Percentiles rank a stretch among this genome's conserved stretches.
phyloP scores from a whole-genome alignment of 2,113 vertebrate genomes.

The Maccullochella peelii region DNA sequence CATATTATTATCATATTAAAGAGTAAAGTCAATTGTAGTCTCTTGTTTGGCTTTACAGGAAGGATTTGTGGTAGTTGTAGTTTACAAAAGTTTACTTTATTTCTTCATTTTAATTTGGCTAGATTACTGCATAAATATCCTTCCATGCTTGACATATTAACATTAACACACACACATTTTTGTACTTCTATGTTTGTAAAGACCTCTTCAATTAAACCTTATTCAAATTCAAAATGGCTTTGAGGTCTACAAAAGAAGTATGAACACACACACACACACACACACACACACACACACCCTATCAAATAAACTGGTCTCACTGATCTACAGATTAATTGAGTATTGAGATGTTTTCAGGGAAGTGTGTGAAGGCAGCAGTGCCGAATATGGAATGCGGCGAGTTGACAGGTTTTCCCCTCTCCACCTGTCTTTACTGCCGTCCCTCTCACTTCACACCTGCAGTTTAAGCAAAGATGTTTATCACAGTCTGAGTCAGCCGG shows the following conservation, averaged over 20 bases:
- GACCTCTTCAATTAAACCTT: too few relatives aligned
- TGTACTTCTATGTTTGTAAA: too few relatives aligned
- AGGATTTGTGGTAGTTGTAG: not conserved
- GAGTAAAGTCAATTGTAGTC: not conserved
- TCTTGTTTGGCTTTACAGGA: not conserved
- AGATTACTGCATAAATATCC: not conserved
- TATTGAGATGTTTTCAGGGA: not conserved
- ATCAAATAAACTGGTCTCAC: not conserved
- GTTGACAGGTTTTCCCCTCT: constrained; percentile 24
- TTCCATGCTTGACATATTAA: not conserved
- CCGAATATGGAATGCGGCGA: not conserved
- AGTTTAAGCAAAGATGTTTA: constrained; percentile 71
- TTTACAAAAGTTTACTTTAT: not conserved
- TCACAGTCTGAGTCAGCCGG: constrained; percentile 58
- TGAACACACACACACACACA: not conserved
- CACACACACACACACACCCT: not conserved
- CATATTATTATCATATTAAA: not conserved
- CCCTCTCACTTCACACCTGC: constrained; percentile 76
- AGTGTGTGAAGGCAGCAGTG: not conserved
- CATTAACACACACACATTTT: not conserved
- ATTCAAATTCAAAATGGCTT: too few relatives aligned
- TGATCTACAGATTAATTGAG: not conserved
- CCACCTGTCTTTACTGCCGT: constrained; percentile 43
- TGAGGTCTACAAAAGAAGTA: too few relatives aligned
- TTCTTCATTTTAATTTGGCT: not conserved